Percentiles rank a stretch among this genome's conserved stretches.
Conservation (phyloP, 2,797 vertebrate species). For the Alca torda region DNA sequence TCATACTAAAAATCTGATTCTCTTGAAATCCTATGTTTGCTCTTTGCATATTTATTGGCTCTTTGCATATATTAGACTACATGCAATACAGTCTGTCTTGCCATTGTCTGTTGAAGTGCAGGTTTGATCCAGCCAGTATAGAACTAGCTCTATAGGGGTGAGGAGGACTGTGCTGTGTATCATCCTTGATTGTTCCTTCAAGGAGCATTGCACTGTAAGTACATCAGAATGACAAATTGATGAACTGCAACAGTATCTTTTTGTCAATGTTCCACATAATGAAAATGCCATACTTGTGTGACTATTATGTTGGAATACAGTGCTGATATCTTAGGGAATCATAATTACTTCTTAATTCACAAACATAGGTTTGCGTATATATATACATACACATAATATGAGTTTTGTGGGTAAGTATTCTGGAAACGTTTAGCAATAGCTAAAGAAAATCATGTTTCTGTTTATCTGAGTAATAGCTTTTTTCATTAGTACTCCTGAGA, state of each 20-base stretch:
- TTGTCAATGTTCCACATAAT: constrained; percentile 85
- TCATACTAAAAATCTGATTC: constrained; percentile 79
- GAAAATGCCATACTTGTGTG: constrained; percentile 80
- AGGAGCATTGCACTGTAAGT: constrained; percentile 97
- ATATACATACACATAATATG: constrained; percentile 56
- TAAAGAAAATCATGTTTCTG: constrained; percentile 73
- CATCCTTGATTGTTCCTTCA: constrained; percentile 93
- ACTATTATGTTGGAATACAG: constrained; percentile 86
- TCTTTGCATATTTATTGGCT: constrained; percentile 88
- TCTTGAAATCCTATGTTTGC: constrained; percentile 83
- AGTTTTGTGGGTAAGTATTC: constrained; percentile 84
- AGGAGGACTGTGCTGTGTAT: constrained; percentile 92
- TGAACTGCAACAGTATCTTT: constrained; percentile 85
- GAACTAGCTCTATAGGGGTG: constrained; percentile 94
- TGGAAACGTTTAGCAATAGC: constrained; percentile 76
- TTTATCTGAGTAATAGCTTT: constrained; percentile 70
- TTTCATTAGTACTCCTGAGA: constrained; percentile 66
- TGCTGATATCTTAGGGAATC: constrained; percentile 78
- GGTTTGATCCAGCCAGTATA: constrained; percentile 88
- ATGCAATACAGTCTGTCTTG: constrained; percentile 89
- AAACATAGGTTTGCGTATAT: constrained; percentile 73
- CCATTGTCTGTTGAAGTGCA: constrained; percentile 94
- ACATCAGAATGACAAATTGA: constrained; percentile 90
- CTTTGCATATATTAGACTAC: constrained; percentile 84
- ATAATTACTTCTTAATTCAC: constrained; percentile 77